Base-by-base conservation (phyloP, 2,797 vertebrate genomes). In the Petrocephalus sullivani region DNA sequence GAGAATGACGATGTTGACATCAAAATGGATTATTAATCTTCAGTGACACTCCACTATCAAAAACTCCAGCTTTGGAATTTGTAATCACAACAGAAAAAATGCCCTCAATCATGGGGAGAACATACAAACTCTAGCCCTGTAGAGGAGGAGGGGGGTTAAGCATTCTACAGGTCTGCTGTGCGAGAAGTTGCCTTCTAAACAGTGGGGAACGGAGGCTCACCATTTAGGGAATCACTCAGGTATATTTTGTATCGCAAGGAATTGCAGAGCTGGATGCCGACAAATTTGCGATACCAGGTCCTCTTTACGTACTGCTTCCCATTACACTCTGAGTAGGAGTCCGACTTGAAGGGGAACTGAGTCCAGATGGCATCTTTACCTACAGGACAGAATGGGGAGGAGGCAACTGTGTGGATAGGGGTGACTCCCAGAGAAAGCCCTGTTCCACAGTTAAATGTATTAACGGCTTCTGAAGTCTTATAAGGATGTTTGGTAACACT, bases 211-310 rank as follows among this genome's bases (percentile, higher is more conserved):
- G 21, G n/a, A 33, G 37, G 78, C 94, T 92, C 95, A 99, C 98
- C 98, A 94, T 94, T 96, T 86, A 99, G 98, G 16, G 97, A 96
- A 92, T 99, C 97, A 6, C 98, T 99, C 93, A 99, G 95, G 92
- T 99, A 99, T 95, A 99, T 99, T 94, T 99, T 98, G 93, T 99
- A 99, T 96, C 98, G 97, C 90, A 99, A 94, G 0, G 98, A 99
- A 93, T 99, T 99, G 93, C 98, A 99, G 54, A 99, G 95, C 93
- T 99, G 98, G 91, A 99, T 98, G 12, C 98, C 98, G 46, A 99
- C 98, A 91, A 99, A 99, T 92, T 99, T 99, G 89, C 99, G 96
- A 92, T 99, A 99, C 98, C 98, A 99, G 0, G 98, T 99, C 90
- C 98, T 97, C 94, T 99, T 99, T 85, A 99, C 97, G 0, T 93